These are phyloP conservation scores for Elysia chlorotica DNA, from an alignment of 1,140 invertebrate species.

Conservation along the genomic window DNA sequence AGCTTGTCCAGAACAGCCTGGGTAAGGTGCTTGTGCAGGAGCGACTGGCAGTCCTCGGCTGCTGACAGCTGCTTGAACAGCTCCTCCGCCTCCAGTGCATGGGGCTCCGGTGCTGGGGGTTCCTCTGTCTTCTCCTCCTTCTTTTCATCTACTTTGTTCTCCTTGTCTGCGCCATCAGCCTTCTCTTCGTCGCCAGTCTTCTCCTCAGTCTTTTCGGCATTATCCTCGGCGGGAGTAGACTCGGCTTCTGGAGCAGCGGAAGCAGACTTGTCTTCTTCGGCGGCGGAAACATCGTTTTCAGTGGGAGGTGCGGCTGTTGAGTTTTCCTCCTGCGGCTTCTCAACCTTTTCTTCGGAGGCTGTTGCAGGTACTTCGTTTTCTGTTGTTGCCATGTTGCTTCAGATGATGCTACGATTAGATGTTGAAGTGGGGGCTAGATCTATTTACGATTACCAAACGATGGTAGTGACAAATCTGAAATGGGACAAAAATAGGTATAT, in stretches of 20 bases:
- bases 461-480: too few relatives aligned
- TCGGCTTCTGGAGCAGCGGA: neutral
- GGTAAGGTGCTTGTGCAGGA: constrained; percentile 48
- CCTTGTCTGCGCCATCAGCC: too few relatives aligned
- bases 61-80: constrained; percentile 2
- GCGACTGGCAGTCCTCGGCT: constrained; percentile 32
- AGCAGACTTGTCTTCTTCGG: neutral
- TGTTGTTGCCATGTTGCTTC: neutral
- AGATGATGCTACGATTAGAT: neutral
- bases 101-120: too few relatives aligned
- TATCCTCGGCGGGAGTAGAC: too few relatives aligned
- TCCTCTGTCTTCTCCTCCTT: too few relatives aligned
- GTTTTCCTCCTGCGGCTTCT: neutral
- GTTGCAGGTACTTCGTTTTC: neutral
- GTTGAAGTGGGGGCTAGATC: neutral
- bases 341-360: neutral
- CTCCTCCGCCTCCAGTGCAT: constrained; percentile 1
- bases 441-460: too few relatives aligned
- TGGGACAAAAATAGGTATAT: too few relatives aligned
- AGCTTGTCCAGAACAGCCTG: constrained; percentile 40
- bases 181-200: too few relatives aligned
- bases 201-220: too few relatives aligned
- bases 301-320: neutral
- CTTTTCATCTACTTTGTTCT: too few relatives aligned
- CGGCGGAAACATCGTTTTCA: neutral